A percentile compares a stretch with the other conserved stretches of the same genome.
Evolutionary conservation across 2,797 vertebrate species (phyloP).

Genomic region (Calcarius lapponicus): DNA sequence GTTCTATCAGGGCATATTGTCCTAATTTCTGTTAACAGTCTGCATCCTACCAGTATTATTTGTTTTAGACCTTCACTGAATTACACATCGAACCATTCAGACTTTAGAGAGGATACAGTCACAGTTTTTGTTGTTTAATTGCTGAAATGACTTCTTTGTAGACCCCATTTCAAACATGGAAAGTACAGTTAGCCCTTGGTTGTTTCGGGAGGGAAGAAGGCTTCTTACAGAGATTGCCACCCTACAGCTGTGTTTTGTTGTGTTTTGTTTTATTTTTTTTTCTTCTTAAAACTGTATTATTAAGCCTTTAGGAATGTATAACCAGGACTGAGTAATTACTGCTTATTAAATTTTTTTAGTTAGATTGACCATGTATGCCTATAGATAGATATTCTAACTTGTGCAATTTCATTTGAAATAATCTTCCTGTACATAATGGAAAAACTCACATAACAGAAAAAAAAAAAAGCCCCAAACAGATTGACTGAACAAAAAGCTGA

Average conservation of each 20-base stretch:
- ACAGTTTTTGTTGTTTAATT: not conserved
- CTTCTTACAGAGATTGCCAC: constrained; percentile 67
- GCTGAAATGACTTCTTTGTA: constrained; percentile 7
- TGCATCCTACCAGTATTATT: constrained; percentile 44
- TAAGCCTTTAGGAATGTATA: constrained; percentile 78
- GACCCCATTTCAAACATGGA: not conserved
- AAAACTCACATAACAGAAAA: constrained; percentile 43
- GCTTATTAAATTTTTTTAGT: constrained; percentile 74
- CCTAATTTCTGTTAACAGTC: constrained; percentile 1
- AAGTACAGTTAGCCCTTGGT: constrained; percentile 40
- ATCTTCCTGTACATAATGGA: constrained; percentile 71
- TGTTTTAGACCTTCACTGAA: constrained; percentile 27
- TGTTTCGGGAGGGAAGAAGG: constrained; percentile 43
- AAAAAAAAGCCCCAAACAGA: constrained; percentile 16
- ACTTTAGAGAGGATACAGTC: not conserved
- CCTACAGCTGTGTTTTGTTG: constrained; percentile 43
- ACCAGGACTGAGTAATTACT: constrained; percentile 73
- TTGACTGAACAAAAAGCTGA: constrained; percentile 43
- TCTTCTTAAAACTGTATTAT: constrained; percentile 64
- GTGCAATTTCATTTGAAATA: constrained; percentile 68
- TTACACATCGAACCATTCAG: not conserved
- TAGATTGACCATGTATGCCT: constrained; percentile 69
- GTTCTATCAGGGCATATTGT: constrained; percentile 7
- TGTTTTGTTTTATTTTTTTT: not conserved
- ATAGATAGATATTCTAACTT: constrained; percentile 70